Base-by-base conservation (phyloP, 2,797 vertebrate genomes). In the Decapterus maruadsi region DNA sequence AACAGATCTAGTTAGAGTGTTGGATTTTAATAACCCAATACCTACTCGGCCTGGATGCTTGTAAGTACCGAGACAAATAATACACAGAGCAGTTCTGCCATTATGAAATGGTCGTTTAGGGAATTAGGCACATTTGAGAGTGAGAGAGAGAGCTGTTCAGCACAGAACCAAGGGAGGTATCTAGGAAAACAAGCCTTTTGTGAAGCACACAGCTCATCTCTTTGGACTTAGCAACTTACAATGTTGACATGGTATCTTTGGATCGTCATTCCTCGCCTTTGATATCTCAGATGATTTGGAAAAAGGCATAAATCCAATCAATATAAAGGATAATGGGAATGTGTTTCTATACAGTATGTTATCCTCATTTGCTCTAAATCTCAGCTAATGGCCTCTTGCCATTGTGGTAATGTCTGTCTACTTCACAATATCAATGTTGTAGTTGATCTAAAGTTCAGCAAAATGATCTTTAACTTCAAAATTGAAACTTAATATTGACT, bases 271-370 rank as follows among this genome's bases (percentile, higher is more conserved):
- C 11, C 11, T 53, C 14, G 50, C 36, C 13, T 62, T 29, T 29
- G 20, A 50, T 16, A 65, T 12, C 36, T 0, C 40, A 58, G 2
- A 43, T 61, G 46, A 70, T 55, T 51, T 6, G 36, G 22, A 13
- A 76, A 67, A 71, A 75, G 43, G 50, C 48, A 70, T 78, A 57
- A 60, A 70, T 77, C 61, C 58, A 19, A 57, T 65, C 31, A 61
- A 46, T 46, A 34, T 59, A 17, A 9, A 43, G 20, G 10, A 34
- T 34, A n/a, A 45, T 17, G 48, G 13, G 10, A 26, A 60, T 26
- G 20, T 8, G 14, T 66, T 57, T 68, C 36, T 29, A 26, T 29
- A 26, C 26, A 26, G 43, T 62, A 45, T 63, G 12, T 43, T 60
- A 22, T 22, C 50, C 66, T 48, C 48, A 2, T 54, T 60, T 40